Evolutionary conservation across 1,140 invertebrate genomes (phyloP).

Genomic region (Teleogryllus occipitalis): DNA sequence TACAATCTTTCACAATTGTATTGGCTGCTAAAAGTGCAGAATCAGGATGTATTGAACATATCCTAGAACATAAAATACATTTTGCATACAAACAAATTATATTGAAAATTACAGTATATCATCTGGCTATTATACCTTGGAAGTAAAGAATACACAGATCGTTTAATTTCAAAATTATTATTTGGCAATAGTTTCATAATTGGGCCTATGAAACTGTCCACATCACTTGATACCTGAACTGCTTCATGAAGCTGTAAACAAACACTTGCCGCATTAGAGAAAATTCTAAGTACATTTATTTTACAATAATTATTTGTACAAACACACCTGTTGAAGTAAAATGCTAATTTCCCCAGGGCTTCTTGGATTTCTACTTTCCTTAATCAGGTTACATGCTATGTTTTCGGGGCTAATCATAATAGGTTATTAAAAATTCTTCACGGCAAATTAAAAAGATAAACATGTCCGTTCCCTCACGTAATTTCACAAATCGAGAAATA

Average conservation of each 20-base stretch:
- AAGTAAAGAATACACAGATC: slow-evolving; percentile 13
- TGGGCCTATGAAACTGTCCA: slow-evolving; percentile 4
- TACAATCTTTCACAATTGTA: slow-evolving; percentile 18
- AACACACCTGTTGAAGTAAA: no score
- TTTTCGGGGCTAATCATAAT: no score
- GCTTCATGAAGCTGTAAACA: slow-evolving; percentile 18
- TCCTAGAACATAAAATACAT: slow-evolving; percentile 15
- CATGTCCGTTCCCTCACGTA: no score
- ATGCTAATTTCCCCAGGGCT: no score
- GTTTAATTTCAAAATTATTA: slow-evolving; percentile 15
- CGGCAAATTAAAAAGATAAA: no score
- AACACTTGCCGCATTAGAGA: background rate
- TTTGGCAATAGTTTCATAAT: slow-evolving; percentile 12
- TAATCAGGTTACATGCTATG: no score
- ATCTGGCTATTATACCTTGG: slow-evolving; percentile 8
- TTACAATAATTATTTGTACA: no score
- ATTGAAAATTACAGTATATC: background rate
- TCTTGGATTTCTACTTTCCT: no score
- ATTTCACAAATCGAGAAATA: no score
- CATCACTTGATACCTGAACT: slow-evolving; percentile 1
- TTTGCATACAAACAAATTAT: background rate
- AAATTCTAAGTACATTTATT: no score
- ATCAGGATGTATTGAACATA: slow-evolving; percentile 16
- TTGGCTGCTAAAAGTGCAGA: slow-evolving; percentile 12
- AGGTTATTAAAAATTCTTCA: no score